Evolutionary conservation across 2,797 vertebrate genomes (phyloP).

Genomic region (Denticeps clupeoides): DNA sequence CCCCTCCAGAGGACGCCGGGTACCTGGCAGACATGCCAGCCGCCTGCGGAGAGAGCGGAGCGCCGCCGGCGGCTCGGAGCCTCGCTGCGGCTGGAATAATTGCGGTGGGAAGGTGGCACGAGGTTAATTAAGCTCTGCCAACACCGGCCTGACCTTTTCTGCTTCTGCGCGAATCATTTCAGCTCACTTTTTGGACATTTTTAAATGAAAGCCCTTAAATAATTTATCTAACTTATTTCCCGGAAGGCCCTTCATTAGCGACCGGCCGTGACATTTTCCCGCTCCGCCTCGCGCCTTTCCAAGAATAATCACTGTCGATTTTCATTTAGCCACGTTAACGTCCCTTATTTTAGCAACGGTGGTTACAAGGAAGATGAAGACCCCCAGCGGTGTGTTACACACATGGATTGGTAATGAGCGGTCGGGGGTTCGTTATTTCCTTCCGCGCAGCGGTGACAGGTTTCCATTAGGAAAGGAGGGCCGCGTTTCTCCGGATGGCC

Average conservation of each 20-base stretch:
- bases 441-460: too few species aligned
- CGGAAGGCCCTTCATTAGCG: conserved; percentile 63
- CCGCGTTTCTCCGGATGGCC: too few species aligned
- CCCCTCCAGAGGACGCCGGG: too few species aligned
- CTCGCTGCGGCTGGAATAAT: conserved; percentile 63
- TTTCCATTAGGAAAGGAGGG: too few species aligned
- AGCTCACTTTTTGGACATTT: conserved; percentile 58
- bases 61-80: conserved; percentile 39
- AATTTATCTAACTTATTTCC: conserved; percentile 71
- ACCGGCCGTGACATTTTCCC: conserved; percentile 57
- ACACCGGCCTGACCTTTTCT: conserved; percentile 63
- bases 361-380: conserved; percentile 44
- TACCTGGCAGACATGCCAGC: background rate
- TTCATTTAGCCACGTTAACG: too few species aligned
- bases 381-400: conserved; percentile 19
- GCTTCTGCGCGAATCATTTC: conserved; percentile 52
- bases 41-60: background rate
- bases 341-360: conserved; percentile 37
- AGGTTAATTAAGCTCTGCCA: conserved; percentile 72
- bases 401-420: too few species aligned
- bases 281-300: conserved; percentile 38
- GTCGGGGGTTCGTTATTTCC: too few species aligned
- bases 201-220: conserved; percentile 75
- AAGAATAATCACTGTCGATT: conserved; percentile 56
- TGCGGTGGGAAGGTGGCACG: conserved; percentile 54